Evolutionary conservation across 2,113 vertebrate genomes (phyloP).

Genomic region (Leptobrachium leishanense): DNA sequence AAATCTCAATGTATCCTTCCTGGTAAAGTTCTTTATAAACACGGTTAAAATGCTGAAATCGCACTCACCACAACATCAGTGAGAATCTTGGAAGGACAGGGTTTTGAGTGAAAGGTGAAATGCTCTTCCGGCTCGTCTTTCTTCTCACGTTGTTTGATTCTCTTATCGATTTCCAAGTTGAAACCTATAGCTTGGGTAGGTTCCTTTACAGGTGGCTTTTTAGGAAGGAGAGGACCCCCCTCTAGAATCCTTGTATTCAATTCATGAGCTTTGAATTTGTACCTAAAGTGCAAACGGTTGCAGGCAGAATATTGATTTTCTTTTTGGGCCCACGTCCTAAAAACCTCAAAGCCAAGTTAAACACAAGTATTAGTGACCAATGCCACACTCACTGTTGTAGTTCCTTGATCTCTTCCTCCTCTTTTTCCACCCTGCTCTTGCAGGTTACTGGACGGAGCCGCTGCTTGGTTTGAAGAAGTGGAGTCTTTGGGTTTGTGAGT

Average conservation of each 20-base stretch:
- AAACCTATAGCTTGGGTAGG: conserved; percentile 81
- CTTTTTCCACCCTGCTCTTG: conserved; percentile 81
- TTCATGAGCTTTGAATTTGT: conserved; percentile 87
- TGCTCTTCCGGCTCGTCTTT: conserved; percentile 74
- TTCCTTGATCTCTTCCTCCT: conserved; percentile 78
- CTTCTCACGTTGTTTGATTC: conserved; percentile 79
- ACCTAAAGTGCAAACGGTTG: conserved; percentile 54
- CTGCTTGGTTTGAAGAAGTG: conserved; percentile 75
- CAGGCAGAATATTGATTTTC: conserved; percentile 46
- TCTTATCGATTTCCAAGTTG: conserved; percentile 84
- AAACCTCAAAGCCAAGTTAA: too few relatives aligned
- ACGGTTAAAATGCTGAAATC: background rate
- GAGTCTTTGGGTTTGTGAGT: conserved; percentile 77
- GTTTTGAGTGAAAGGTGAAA: conserved; percentile 81
- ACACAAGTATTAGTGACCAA: too few relatives aligned
- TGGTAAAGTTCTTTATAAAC: too few relatives aligned
- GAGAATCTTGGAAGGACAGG: conserved; percentile 81
- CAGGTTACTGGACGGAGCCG: conserved; percentile 68
- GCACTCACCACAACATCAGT: conserved; percentile 83
- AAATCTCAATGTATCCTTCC: too few relatives aligned
- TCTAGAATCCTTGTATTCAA: conserved; percentile 82
- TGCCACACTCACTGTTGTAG: conserved; percentile 76
- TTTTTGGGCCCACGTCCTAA: too few relatives aligned
- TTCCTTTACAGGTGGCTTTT: conserved; percentile 76
- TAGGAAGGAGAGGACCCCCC: conserved; percentile 67